Evolutionary conservation across 2,797 vertebrate species (phyloP).

Genomic region (Myripristis murdjan): DNA sequence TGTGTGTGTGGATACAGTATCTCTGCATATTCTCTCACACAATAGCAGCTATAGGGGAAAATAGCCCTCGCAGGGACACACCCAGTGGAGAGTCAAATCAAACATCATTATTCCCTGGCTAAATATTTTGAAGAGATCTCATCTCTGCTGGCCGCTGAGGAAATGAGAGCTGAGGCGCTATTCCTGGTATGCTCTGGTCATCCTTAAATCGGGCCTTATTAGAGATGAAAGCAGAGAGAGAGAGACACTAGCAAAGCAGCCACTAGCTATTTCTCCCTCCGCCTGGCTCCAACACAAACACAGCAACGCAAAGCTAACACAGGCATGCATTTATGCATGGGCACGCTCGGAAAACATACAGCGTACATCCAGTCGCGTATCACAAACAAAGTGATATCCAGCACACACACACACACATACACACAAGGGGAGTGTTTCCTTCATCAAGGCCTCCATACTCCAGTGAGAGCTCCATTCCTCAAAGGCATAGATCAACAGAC

Average conservation of each 20-base stretch:
- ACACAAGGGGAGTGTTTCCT: neutral
- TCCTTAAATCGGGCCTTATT: conserved; percentile 65
- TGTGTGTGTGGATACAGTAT: conserved; percentile 38
- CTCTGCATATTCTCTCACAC: conserved; percentile 52
- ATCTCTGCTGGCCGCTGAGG: conserved; percentile 58
- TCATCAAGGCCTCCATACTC: conserved; percentile 3
- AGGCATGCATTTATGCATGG: neutral
- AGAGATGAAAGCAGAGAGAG: conserved; percentile 45
- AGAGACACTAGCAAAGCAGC: conserved; percentile 34
- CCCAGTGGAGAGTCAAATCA: conserved; percentile 65
- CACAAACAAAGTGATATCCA: neutral
- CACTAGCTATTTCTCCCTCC: conserved; percentile 24
- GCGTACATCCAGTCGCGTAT: conserved; percentile 15
- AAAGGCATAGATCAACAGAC: conserved; percentile 29
- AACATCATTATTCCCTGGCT: conserved; percentile 70
- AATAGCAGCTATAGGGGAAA: conserved; percentile 51
- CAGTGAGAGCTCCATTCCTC: neutral
- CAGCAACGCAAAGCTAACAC: neutral
- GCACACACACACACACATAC: conserved; percentile 1
- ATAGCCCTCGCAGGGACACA: conserved; percentile 61
- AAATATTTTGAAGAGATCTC: conserved; percentile 70
- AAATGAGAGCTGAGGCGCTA: conserved; percentile 55
- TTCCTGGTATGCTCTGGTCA: conserved; percentile 53
- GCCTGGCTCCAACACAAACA: conserved; percentile 2
- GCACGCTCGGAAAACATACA: conserved; percentile 11